Base-by-base conservation (phyloP, 2,888 invertebrate species). In the Linyphia triangularis region DNA sequence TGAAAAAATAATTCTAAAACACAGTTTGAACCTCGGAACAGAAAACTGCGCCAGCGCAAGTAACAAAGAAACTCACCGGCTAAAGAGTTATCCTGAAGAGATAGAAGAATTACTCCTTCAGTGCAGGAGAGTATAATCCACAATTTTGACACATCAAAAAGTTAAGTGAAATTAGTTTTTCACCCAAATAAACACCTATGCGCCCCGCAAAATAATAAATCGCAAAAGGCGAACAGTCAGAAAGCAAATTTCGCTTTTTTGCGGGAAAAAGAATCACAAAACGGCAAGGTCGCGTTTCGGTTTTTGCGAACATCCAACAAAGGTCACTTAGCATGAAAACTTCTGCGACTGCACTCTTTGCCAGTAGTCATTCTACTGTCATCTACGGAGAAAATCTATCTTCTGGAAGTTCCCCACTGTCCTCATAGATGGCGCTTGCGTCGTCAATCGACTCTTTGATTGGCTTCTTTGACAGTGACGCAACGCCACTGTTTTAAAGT, bases 91-190 rank as follows among this genome's bases (percentile, higher is more conserved):
- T 73, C 57, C 73, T 73, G 73, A 43, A 43, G 33, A 33, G 51
- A 28, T 19, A 30, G 19, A 28, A 57, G 51, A 22, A 5, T 10
- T 51, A 37, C 72, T 70, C 70, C 72, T 4, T 73, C 57, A 73
- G 43, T 7, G 33, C 40, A 26, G 19, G 16, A 13, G 43, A 65
- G 43, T 65, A 51, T 83, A 83, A 83, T 83, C 83, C 83, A 83
- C 73, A 73, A 63, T 63, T 70, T 75, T 83, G 83, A 73, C 83
- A 83, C 83, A 83, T 83, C 19, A n/a, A 77, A n/a, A 63, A 73
- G 22, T 63, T 43, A 16, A 19, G 57, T 4, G 13, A 57, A 73
- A 73, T 30, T 28, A 4, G 24, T 10, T 70, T 10, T 43, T 43
- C 16, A 13, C 16, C 3, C 4, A 7, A 43, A 43, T 43, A 33